Percentiles rank a stretch among this genome's conserved stretches.
Evolutionary conservation across 2,888 invertebrate genomes (phyloP).

Genomic region (Acheta domesticus): DNA sequence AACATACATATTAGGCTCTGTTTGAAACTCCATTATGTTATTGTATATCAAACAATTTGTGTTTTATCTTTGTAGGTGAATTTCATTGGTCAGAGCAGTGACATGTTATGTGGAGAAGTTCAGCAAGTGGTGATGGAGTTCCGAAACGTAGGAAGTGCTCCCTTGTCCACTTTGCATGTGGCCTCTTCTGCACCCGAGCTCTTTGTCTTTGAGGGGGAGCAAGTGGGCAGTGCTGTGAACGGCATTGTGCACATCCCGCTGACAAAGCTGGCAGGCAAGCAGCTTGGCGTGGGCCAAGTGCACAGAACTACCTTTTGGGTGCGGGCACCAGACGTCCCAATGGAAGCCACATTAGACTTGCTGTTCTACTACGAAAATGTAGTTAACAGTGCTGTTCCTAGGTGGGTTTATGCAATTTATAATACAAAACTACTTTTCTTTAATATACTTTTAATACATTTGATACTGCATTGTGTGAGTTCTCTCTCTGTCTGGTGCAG

Average conservation of each 20-base stretch:
- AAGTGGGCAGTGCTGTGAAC: background rate
- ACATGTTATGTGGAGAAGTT: slow-evolving; percentile 72
- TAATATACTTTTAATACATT: too few species aligned
- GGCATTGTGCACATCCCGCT: background rate
- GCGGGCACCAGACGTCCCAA: slow-evolving; percentile 64
- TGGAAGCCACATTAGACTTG: slow-evolving; percentile 61
- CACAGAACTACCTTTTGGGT: slow-evolving; percentile 61
- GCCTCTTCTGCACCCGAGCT: slow-evolving; percentile 69
- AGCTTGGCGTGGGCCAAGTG: slow-evolving; percentile 46
- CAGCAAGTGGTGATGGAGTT: slow-evolving; percentile 64
- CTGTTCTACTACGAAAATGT: slow-evolving; percentile 70
- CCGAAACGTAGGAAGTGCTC: slow-evolving; percentile 64
- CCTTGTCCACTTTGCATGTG: slow-evolving; percentile 60
- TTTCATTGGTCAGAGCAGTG: slow-evolving; percentile 63
- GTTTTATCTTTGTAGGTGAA: slow-evolving; percentile 55
- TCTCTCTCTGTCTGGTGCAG: too few species aligned
- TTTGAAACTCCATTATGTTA: too few species aligned
- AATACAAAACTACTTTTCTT: background rate
- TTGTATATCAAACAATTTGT: too few species aligned
- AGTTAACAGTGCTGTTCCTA: slow-evolving; percentile 42
- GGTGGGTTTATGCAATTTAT: slow-evolving; percentile 40
- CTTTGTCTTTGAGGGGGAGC: slow-evolving; percentile 52
- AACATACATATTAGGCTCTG: too few species aligned
- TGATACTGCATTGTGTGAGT: too few species aligned
- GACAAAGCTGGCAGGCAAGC: background rate